These are phyloP conservation scores for Macaca fascicularis DNA, from an alignment of 2,113 vertebrate species.

Conservation along the genomic window DNA sequence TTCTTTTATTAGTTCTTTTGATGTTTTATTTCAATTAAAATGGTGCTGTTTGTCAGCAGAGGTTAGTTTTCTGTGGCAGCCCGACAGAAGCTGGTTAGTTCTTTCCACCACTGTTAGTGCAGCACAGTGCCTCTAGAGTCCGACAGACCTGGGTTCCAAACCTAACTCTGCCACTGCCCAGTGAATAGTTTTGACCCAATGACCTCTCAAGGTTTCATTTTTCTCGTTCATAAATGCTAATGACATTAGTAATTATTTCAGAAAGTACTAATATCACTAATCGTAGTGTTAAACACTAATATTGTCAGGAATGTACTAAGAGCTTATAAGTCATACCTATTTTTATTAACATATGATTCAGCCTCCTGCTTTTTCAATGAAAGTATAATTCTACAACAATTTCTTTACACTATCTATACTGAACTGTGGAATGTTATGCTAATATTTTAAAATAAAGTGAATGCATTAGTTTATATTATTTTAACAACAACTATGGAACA, in stretches of 20 bases:
- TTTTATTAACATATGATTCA: background rate
- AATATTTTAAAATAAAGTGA: background rate
- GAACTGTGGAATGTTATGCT: background rate
- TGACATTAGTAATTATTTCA: background rate
- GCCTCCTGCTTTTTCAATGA: background rate
- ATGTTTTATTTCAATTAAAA: slow-evolving; percentile 9
- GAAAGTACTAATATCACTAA: background rate
- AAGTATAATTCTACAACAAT: background rate
- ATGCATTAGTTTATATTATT: background rate
- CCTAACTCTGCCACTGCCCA: background rate
- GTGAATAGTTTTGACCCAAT: background rate
- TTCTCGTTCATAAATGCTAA: background rate
- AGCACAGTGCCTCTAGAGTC: background rate
- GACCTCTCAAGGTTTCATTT: background rate
- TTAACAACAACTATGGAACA: background rate
- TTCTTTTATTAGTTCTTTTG: slow-evolving; percentile 30
- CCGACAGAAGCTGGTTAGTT: background rate
- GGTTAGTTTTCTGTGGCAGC: background rate
- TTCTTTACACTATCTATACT: background rate
- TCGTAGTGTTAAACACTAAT: background rate
- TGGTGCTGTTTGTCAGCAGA: background rate
- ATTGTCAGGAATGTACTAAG: background rate
- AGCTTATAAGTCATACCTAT: background rate
- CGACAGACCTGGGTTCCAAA: background rate
- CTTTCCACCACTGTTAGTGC: background rate